These are phyloP conservation scores for Cephus runcator DNA, from an alignment of 2,888 invertebrate genomes.

Conservation along the genomic window DNA sequence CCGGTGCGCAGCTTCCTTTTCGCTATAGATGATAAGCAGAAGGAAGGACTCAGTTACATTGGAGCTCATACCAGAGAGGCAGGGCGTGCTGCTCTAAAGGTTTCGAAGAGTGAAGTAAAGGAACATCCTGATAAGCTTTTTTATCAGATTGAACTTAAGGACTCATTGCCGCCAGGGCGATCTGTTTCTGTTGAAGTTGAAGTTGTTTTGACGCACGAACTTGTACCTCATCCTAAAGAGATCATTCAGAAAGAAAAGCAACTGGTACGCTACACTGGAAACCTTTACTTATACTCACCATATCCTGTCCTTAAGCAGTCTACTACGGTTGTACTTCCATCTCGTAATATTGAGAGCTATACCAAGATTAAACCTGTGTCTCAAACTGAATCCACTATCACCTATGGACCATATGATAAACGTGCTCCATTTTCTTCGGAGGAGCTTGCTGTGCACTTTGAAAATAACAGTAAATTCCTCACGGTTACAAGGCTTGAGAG, in stretches of 20 bases:
- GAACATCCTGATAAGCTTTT: slow-evolving; percentile 68
- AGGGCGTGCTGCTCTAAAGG: slow-evolving; percentile 55
- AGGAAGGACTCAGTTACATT: slow-evolving; percentile 78
- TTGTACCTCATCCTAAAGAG: slow-evolving; percentile 86
- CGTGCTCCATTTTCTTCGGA: slow-evolving; percentile 72
- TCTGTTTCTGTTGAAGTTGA: slow-evolving; percentile 75
- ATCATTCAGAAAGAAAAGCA: slow-evolving; percentile 96
- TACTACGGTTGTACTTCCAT: slow-evolving; percentile 80
- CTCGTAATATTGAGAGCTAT: slow-evolving; percentile 84
- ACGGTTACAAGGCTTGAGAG: slow-evolving; percentile 90
- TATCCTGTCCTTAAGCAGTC: slow-evolving; percentile 85
- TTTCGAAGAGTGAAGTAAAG: slow-evolving; percentile 66
- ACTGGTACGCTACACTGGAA: slow-evolving; percentile 87
- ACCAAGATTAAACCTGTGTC: slow-evolving; percentile 84
- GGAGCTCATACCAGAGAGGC: slow-evolving; percentile 68
- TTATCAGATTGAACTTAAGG: slow-evolving; percentile 72
- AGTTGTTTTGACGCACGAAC: slow-evolving; percentile 78
- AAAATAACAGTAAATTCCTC: slow-evolving; percentile 96
- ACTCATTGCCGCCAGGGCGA: slow-evolving; percentile 71
- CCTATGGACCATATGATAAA: slow-evolving; percentile 90
- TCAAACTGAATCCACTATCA: slow-evolving; percentile 82
- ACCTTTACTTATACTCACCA: slow-evolving; percentile 84
- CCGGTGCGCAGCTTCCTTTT: slow-evolving; percentile 78
- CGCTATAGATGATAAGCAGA: slow-evolving; percentile 74
- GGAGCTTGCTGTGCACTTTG: slow-evolving; percentile 87